phyloP scores from a whole-genome alignment of 2,888 invertebrate genomes.

The Agrilus biguttatus region DNA sequence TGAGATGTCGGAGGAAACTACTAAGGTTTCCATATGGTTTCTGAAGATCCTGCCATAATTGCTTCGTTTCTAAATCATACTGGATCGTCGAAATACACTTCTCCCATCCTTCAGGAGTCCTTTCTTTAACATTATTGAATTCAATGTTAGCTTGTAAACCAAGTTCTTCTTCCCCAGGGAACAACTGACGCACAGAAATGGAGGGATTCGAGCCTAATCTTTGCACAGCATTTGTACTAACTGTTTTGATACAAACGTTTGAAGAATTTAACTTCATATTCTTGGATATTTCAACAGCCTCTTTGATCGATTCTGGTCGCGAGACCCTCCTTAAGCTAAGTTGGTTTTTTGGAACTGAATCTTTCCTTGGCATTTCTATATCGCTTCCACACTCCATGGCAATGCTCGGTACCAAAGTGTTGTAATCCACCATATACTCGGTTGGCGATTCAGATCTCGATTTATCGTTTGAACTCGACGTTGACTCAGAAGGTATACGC shows the following conservation, averaged over 20 bases:
- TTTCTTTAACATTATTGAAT: constrained; percentile 53
- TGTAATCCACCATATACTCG: constrained; percentile 28
- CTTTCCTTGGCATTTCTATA: constrained; percentile 21
- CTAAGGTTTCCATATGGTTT: constrained; percentile 80
- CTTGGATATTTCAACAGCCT: constrained; percentile 20
- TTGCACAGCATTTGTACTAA: constrained; percentile 43
- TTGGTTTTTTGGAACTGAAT: constrained; percentile 8
- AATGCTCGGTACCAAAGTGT: constrained; percentile 27
- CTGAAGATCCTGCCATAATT: constrained; percentile 68
- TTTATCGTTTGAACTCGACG: constrained; percentile 14
- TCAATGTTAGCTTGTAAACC: constrained; percentile 62
- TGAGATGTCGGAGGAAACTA: constrained; percentile 67
- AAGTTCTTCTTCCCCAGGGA: constrained; percentile 73
- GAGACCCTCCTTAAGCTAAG: constrained; percentile 14
- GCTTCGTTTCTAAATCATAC: constrained; percentile 68
- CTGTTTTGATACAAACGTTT: constrained; percentile 29
- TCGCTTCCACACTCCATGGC: constrained; percentile 26
- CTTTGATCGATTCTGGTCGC: constrained; percentile 17
- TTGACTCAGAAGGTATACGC: constrained; percentile 20
- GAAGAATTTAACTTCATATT: constrained; percentile 27
- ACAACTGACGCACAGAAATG: constrained; percentile 67
- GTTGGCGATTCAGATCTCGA: constrained; percentile 26
- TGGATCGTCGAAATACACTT: constrained; percentile 65
- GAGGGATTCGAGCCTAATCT: constrained; percentile 63
- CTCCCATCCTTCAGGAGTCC: constrained; percentile 75